These are phyloP conservation scores for Pristis pectinata DNA, from an alignment of 2,797 vertebrate species.

Conservation along the genomic window DNA sequence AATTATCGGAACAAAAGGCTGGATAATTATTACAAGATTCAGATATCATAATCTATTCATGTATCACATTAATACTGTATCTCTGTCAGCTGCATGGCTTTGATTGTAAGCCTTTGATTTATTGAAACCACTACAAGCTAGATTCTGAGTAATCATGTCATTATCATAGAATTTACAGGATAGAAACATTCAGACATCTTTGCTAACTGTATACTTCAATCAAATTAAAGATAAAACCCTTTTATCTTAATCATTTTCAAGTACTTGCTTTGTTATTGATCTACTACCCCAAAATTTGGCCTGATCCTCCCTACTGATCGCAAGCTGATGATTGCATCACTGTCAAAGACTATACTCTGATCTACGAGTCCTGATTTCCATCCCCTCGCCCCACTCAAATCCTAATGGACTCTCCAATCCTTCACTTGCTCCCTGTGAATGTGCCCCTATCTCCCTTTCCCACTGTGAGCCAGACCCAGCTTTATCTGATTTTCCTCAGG, in stretches of 20 bases:
- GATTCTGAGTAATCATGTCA: background rate
- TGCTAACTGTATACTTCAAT: background rate
- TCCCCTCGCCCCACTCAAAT: no score
- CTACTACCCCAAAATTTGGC: no score
- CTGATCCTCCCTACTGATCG: no score
- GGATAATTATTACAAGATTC: background rate
- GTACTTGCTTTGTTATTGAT: background rate
- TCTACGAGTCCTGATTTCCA: no score
- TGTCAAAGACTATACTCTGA: no score
- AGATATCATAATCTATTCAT: background rate
- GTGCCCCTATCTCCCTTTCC: no score
- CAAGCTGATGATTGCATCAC: no score
- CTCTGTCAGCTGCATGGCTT: background rate
- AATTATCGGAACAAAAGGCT: background rate
- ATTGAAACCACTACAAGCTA: background rate
- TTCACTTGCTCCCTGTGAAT: no score
- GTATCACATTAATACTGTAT: background rate
- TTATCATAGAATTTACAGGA: background rate
- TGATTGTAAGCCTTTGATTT: background rate
- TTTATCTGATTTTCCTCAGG: no score
- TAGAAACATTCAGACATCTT: background rate
- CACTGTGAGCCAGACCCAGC: no score
- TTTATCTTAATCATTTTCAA: background rate
- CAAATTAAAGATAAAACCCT: background rate
- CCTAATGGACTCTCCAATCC: no score